These are phyloP conservation scores for Anoncus sp. DNA, from an alignment of 2,888 invertebrate species.

Conservation along the genomic window DNA sequence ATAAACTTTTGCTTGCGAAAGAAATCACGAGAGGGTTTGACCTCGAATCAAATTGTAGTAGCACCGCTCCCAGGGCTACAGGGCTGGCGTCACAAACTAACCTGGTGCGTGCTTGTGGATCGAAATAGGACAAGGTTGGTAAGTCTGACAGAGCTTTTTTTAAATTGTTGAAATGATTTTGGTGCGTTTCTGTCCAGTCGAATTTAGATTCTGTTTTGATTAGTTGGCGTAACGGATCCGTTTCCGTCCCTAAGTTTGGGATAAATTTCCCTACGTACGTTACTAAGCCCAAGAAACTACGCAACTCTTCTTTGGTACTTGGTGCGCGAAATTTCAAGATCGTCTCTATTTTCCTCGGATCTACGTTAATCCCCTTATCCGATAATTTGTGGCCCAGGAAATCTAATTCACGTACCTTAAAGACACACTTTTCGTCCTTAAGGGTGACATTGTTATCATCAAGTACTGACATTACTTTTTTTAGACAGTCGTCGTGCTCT, in stretches of 20 bases:
- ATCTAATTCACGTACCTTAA: neutral
- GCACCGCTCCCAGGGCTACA: slow-evolving; percentile 17
- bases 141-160: neutral
- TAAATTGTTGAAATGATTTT: slow-evolving; percentile 4
- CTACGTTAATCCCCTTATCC: neutral
- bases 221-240: neutral
- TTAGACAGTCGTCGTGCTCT: slow-evolving; percentile 10
- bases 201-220: neutral
- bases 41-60: slow-evolving; percentile 10
- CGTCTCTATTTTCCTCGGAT: neutral
- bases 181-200: neutral
- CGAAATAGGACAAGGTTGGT: neutral
- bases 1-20: slow-evolving; percentile 1
- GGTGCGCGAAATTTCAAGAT: slow-evolving; percentile 6
- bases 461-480: slow-evolving; percentile 9
- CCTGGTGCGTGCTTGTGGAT: neutral
- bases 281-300: slow-evolving; percentile 10
- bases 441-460: neutral
- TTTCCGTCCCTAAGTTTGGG: neutral
- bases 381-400: slow-evolving; percentile 11
- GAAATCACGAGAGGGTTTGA: neutral
- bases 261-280: slow-evolving; percentile 3
- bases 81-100: slow-evolving; percentile 8
- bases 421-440: slow-evolving; percentile 6
- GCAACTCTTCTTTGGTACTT: slow-evolving; percentile 11